Evolutionary conservation across 2,888 invertebrate species (phyloP).

Genomic region (Ceriagrion tenellum): DNA sequence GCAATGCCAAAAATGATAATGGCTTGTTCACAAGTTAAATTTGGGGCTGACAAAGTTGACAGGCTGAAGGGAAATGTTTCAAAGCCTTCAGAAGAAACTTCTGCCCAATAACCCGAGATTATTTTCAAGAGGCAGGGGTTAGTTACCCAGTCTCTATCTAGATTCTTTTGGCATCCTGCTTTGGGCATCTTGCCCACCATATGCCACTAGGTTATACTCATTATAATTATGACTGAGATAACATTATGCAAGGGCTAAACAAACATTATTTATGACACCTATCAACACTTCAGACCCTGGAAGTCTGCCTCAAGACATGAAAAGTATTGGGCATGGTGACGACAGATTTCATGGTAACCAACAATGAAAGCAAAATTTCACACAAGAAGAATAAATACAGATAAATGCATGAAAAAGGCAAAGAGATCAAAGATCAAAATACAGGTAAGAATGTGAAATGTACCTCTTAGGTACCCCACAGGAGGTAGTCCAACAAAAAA

Average conservation of each 20-base stretch:
- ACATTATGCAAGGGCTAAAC: not conserved
- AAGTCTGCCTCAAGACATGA: not conserved
- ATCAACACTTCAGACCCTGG: not conserved
- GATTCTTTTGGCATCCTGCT: not conserved
- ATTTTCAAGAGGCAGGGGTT: not conserved
- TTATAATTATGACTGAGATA: not conserved
- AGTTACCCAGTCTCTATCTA: not conserved
- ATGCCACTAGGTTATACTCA: not conserved
- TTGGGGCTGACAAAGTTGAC: not conserved
- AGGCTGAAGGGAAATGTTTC: not conserved
- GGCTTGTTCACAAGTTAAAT: not conserved
- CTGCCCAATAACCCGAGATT: not conserved
- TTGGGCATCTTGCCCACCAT: not conserved
- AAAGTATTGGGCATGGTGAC: not conserved
- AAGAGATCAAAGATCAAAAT: not conserved
- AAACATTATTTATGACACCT: not conserved
- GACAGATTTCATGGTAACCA: not conserved
- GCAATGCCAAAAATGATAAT: not conserved
- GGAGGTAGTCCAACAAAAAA: not conserved
- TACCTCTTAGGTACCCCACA: not conserved
- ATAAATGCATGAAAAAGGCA: not conserved
- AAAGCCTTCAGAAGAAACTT: not conserved
- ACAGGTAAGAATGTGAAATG: constrained; percentile 7
- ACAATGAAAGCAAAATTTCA: not conserved
- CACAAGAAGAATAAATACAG: not conserved